Conservation (phyloP, 2,888 invertebrate genomes). For the Pinctada fucata region DNA sequence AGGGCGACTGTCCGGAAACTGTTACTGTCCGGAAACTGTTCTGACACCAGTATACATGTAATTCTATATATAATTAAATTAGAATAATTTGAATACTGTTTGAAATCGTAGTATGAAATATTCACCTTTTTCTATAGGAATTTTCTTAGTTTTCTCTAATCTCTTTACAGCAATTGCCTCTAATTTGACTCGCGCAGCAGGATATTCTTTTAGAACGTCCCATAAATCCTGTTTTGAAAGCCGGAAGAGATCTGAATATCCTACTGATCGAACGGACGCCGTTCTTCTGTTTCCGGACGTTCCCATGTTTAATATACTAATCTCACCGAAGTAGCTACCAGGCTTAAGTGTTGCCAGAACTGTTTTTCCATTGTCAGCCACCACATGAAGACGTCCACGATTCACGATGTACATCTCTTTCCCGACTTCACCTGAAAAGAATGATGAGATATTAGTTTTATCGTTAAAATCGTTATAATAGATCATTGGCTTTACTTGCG, state of each 20-base stretch:
- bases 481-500: no score
- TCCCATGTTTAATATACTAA: slow-evolving; percentile 93
- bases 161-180: slow-evolving; percentile 98
- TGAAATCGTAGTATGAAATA: background rate
- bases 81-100: no score
- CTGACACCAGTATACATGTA: no score
- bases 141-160: slow-evolving; percentile 96
- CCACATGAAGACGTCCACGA: slow-evolving; percentile 83
- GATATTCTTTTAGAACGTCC: slow-evolving; percentile 93
- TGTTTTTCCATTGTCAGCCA: slow-evolving; percentile 93
- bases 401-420: slow-evolving; percentile 99
- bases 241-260: slow-evolving; percentile 99
- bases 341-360: slow-evolving; percentile 98
- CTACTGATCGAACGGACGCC: slow-evolving; percentile 97
- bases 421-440: slow-evolving; percentile 93
- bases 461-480: no score
- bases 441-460: background rate
- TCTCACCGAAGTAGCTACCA: slow-evolving; percentile 99
- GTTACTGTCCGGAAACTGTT: no score
- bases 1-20: no score
- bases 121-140: slow-evolving; percentile 72
- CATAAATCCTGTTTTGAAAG: slow-evolving; percentile 99
- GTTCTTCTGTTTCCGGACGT: slow-evolving; percentile 99
- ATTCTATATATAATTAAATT: no score
- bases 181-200: slow-evolving; percentile 82